Percentiles rank a stretch among this genome's conserved stretches.
phyloP scores from a whole-genome alignment of 2,888 invertebrate genomes.

The Leptinotarsa rubiginosa region DNA sequence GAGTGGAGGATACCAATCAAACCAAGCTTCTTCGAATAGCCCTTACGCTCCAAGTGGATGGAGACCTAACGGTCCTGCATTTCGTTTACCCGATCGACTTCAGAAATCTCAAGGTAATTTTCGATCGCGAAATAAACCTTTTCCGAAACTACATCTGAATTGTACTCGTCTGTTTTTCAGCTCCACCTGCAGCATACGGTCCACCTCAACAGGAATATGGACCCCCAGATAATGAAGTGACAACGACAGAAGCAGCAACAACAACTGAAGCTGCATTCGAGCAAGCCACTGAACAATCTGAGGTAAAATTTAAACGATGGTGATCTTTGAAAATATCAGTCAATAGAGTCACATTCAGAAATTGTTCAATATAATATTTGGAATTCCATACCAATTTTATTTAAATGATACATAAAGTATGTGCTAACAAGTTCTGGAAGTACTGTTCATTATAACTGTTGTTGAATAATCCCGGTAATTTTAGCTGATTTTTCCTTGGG shows the following conservation, averaged over 20 bases:
- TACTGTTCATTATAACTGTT: too few relatives aligned
- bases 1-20: constrained; percentile 58
- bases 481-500: too few relatives aligned
- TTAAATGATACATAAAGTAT: too few relatives aligned
- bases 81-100: constrained; percentile 62
- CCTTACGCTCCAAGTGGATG: constrained; percentile 67
- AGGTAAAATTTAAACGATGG: not conserved
- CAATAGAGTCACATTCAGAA: too few relatives aligned
- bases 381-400: too few relatives aligned
- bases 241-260: constrained; percentile 55
- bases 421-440: too few relatives aligned
- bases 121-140: constrained; percentile 21
- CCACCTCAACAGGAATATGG: constrained; percentile 56
- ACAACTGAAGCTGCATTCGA: constrained; percentile 42
- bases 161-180: constrained; percentile 22
- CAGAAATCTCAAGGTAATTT: constrained; percentile 34
- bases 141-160: not conserved
- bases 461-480: too few relatives aligned
- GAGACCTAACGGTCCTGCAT: constrained; percentile 66
- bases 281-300: not conserved
- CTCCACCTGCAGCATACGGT: constrained; percentile 49
- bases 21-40: constrained; percentile 49
- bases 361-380: too few relatives aligned
- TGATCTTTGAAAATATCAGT: not conserved
- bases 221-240: constrained; percentile 52